phyloP scores from a whole-genome alignment of 1,140 invertebrate species.

The Sycophaga agraensis region DNA sequence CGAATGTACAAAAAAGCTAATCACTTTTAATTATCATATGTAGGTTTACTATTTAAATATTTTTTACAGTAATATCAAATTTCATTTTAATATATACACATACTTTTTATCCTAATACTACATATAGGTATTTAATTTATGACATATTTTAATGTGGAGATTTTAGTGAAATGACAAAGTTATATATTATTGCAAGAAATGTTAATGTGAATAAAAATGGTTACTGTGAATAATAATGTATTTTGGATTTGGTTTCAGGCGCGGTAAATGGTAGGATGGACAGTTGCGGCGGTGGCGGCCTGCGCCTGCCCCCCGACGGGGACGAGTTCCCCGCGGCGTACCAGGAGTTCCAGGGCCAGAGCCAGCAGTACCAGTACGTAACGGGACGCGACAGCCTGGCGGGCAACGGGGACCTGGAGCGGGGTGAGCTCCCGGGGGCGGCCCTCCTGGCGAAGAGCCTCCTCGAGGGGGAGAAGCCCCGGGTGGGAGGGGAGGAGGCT shows the following conservation, averaged over 20 bases:
- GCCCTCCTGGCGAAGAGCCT: background rate
- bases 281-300: slow-evolving; percentile 50
- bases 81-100: too few species aligned
- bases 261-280: slow-evolving; percentile 54
- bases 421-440: background rate
- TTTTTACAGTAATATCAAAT: too few species aligned
- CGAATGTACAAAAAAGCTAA: too few species aligned
- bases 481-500: background rate
- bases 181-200: too few species aligned
- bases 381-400: slow-evolving; percentile 30
- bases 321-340: slow-evolving; percentile 82
- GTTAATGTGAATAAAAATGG: too few species aligned
- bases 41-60: too few species aligned
- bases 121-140: too few species aligned
- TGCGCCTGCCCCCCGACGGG: slow-evolving; percentile 80
- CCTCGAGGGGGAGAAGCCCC: background rate
- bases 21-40: too few species aligned
- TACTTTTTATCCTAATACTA: too few species aligned
- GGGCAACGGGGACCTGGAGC: slow-evolving; percentile 19
- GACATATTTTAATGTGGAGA: too few species aligned
- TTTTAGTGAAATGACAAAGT: too few species aligned
- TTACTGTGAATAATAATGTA: background rate
- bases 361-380: slow-evolving; percentile 41
- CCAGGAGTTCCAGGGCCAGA: slow-evolving; percentile 59
- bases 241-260: slow-evolving; percentile 35